Evolutionary conservation across 2,113 vertebrate genomes (phyloP), one percentile per base, ranked within the genome.

Genomic region (Neolamprologus caudopunctatus): DNA sequence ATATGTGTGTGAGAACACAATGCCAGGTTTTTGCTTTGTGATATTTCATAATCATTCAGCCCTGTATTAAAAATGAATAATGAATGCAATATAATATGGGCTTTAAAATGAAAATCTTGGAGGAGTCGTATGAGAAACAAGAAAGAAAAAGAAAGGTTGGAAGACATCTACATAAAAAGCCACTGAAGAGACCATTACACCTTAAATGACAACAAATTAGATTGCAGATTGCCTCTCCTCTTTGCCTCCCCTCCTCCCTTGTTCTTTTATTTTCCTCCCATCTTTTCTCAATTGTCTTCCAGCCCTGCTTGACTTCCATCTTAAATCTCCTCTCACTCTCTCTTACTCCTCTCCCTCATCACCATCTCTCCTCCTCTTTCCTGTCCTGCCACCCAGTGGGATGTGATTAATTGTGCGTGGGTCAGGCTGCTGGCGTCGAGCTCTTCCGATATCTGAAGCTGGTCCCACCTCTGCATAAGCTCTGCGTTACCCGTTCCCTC

Each of bases 381-480:
- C 82, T 87, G 78, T 90, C 87, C 87, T 80, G 85, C 92, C 85
- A 85, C 93, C 91, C 91, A 83, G 89, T 88, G 89, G 92, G 89
- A 85, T 83, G 92, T 95, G 95, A 95, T 95, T 95, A 94, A 96
- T 95, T 82, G 94, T 85, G 87, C 73, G 47, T 84, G 83, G 89
- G 93, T 93, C 84, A 81, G 80, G 90, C 89, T 83, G 89, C 90
- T 87, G 92, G 88, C 90, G 85, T 55, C 13, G 17, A 80, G 84
- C 81, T 92, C 88, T 66, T 83, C 66, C 75, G 4, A 85, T 92
- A 87, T 89, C 82, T 66, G 87, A 86, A 10, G 85, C 85, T 50
- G 16, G 81, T 83, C 88, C 92, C 87, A 91, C 82, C 90, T 90
- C 89, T 90, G 89, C 88, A 83, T 24, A 79, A 50, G 84, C 89